phyloP scores from a whole-genome alignment of 1,140 invertebrate species.

The Tenebrio molitor region DNA sequence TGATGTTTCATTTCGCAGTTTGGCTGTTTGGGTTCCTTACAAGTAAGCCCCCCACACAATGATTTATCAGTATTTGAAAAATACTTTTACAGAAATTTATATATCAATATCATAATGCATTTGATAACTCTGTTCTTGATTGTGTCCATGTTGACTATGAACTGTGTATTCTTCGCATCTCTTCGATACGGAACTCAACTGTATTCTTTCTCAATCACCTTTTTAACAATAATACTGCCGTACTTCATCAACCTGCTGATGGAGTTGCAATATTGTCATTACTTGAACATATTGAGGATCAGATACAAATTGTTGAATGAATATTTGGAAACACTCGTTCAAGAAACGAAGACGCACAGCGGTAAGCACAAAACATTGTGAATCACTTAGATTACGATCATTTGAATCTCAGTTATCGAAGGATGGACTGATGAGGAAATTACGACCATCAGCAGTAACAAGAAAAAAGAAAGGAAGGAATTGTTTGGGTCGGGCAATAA shows the following conservation, averaged over 20 bases:
- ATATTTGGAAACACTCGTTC: slow-evolving; percentile 48
- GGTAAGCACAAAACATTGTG: slow-evolving; percentile 38
- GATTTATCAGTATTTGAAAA: no score
- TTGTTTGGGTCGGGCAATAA: neutral
- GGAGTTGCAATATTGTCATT: slow-evolving; percentile 49
- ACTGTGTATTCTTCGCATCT: neutral
- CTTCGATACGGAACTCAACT: neutral
- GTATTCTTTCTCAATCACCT: slow-evolving; percentile 12
- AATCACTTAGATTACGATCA: neutral
- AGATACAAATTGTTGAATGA: slow-evolving; percentile 51
- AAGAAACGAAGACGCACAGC: neutral
- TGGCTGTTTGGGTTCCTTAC: slow-evolving; percentile 48
- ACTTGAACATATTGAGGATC: slow-evolving; percentile 32
- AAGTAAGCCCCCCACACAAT: no score
- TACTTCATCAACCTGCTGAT: slow-evolving; percentile 46
- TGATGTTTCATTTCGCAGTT: slow-evolving; percentile 49
- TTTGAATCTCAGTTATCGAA: slow-evolving; percentile 34
- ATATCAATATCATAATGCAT: slow-evolving; percentile 33
- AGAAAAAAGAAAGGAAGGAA: slow-evolving; percentile 10
- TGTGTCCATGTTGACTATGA: neutral
- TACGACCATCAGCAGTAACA: neutral
- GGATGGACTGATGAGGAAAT: slow-evolving; percentile 27
- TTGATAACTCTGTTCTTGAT: slow-evolving; percentile 6
- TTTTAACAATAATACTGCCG: slow-evolving; percentile 35
- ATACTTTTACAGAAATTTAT: slow-evolving; percentile 36